Evolutionary conservation across 2,797 vertebrate species (phyloP), one percentile per base, ranked within the genome.

Genomic region (Ceryle rudis): DNA sequence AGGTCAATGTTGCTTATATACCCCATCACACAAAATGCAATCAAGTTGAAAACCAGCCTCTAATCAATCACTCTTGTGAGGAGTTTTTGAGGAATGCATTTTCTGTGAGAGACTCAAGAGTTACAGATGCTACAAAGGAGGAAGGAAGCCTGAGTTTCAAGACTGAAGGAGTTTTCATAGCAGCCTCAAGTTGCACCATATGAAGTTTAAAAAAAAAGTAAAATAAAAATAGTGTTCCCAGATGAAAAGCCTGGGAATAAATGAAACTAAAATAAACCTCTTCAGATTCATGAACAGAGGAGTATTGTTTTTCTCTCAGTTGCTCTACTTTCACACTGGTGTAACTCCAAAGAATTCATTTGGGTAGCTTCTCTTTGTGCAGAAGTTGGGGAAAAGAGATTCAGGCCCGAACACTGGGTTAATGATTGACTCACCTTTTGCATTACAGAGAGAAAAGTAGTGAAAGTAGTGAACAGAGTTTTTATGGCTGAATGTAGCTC

Each of bases 181-280:
- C 64, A 91, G 64, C 69, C 22, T 90, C 54, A 41, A 54, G 51
- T 77, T 92, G 52, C 28, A 88, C 44, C 28, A 39, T 33, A 66
- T 31, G 58, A 90, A 91, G n/a, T 51, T 35, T 4, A 74, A 79
- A 81, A 74, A 83, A 37, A 49, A 49, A 33, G 2, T 70, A 89
- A 15, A 49, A 3, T 54, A 83, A 21, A 5, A 39, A 14, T 6
- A 41, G 3, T 1, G 0, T 71, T 93, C 49, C 65, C 85, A 86
- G 62, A 25, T 91, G 92, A 81, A 96, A 92, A 93, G 81, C 75
- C 72, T 95, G 94, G 54, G 81, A 96, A 92, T 86, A 88, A 93
- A 92, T 46, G 89, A 78, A 94, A 93, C 82, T 72, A 89, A 96
- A 97, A 96, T 79, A 93, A 96, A 93, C 84, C 22, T 93, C 55